These are phyloP conservation scores for Thalassaphorura encarpata DNA, from an alignment of 1,140 invertebrate genomes.

Conservation along the genomic window DNA sequence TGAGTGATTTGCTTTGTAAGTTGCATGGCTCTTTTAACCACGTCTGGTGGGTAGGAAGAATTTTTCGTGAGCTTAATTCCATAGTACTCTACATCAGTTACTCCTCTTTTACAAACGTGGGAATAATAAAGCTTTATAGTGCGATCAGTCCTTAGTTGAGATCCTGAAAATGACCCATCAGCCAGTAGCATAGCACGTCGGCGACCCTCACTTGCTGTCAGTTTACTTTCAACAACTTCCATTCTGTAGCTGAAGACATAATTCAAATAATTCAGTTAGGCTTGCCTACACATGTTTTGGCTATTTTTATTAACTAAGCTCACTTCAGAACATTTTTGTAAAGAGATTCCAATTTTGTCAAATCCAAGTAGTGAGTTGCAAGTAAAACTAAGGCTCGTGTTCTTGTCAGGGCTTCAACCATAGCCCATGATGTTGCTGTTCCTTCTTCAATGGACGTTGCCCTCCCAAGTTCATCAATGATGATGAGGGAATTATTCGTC, in stretches of 20 bases:
- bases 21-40: constrained; percentile 7
- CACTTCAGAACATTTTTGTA: constrained; percentile 73
- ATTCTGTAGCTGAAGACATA: constrained; percentile 16
- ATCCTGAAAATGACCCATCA: too few relatives aligned
- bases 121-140: constrained; percentile 34
- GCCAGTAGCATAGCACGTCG: too few relatives aligned
- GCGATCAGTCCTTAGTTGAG: too few relatives aligned
- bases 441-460: constrained; percentile 75
- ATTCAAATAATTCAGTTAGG: constrained; percentile 3
- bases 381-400: constrained; percentile 64
- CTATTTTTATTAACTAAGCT: constrained; percentile 36
- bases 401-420: constrained; percentile 61
- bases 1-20: constrained; percentile 6
- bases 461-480: constrained; percentile 80
- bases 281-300: too few relatives aligned
- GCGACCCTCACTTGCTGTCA: too few relatives aligned
- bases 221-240: constrained; percentile 12
- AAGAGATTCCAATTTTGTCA: constrained; percentile 59
- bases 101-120: constrained; percentile 34
- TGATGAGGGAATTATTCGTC: constrained; percentile 60
- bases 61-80: constrained; percentile 40
- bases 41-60: constrained; percentile 2
- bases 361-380: constrained; percentile 68
- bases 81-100: constrained; percentile 39
- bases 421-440: constrained; percentile 64